Evolutionary conservation across 2,888 invertebrate species (phyloP), one percentile per base, ranked within the genome.

Genomic region (Philopedon plagiatum): DNA sequence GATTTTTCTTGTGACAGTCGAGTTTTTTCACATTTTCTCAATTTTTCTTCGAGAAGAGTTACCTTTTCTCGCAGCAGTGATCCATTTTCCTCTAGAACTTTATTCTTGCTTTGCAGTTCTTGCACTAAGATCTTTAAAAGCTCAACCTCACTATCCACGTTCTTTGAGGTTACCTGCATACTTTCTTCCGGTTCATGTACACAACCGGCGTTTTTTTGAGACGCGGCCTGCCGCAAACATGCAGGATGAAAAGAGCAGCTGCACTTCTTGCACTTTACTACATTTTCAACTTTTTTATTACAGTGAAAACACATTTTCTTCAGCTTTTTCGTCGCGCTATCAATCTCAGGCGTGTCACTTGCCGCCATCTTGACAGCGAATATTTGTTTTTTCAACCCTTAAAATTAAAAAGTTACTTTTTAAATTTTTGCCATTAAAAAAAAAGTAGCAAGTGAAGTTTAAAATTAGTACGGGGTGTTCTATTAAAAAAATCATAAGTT

Each of bases 201-300:
- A 56, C 32, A 56, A 26, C 29, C 32, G 18, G 56, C 34, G 15
- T 13, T 56, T 56, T 29, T 56, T 18, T 29, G 32, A 2, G 15
- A n/a, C 2, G 56, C 56, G 2, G 56, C 29, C 13, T 56, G 56
- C 9, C 18, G 2, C 32, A 56, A 18, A 56, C 56, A 56, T 29
- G 56, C 56, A 9, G 56, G 56, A 32, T 56, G 54, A 23, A 54
- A 23, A 1, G 5, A n/a, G 2, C 15, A 9, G 11, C 21, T 5
- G 13, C 54, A 19, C 18, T 56, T 56, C 29, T 56, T 29, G 13
- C 56, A 56, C 56, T 56, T 56, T 11, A 32, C 29, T 2, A 3
- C 56, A 8, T 3, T 29, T 29, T 23, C 32, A 8, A 56, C 56
- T 34, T 61, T 37, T 46, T 57, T 61, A 34, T 69, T 68, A 49